Conservation (phyloP, 2,113 vertebrate species). For the Noturus placidus region DNA sequence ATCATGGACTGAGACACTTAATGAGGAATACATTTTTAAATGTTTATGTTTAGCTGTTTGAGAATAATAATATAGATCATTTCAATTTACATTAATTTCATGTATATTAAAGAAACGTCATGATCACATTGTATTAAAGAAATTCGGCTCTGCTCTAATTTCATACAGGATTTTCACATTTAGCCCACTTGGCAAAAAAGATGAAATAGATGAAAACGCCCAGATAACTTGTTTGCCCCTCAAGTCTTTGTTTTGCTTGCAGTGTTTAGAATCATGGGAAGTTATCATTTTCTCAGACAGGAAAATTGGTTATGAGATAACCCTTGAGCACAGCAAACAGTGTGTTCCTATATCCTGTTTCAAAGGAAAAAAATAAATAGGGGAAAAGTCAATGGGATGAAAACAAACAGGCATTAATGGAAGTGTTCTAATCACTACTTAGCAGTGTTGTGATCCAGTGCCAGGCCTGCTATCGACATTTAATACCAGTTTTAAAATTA, state of each 20-base stretch:
- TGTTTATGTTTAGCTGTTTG: not conserved
- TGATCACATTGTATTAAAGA: not conserved
- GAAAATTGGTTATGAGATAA: not conserved
- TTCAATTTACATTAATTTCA: not conserved
- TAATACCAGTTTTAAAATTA: not conserved
- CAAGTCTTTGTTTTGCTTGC: constrained; percentile 28
- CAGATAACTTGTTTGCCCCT: not conserved
- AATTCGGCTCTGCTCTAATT: not conserved
- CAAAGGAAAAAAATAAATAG: not conserved
- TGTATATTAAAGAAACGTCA: not conserved
- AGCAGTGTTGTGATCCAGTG: not conserved
- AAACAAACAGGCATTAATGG: constrained; percentile 18
- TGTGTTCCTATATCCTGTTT: not conserved
- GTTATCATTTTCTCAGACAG: not conserved
- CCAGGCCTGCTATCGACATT: not conserved
- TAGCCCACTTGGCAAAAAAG: constrained; percentile 7
- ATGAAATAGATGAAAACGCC: not conserved
- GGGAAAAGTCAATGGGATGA: constrained; percentile 41
- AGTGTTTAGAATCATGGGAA: constrained; percentile 30
- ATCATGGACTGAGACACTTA: not conserved
- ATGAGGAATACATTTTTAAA: not conserved
- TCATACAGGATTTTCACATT: not conserved
- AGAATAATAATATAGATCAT: not conserved
- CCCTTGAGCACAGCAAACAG: not conserved
- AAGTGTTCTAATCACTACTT: constrained; percentile 35